Percentiles rank a stretch among this genome's conserved stretches.
Evolutionary conservation across 1,140 invertebrate genomes (phyloP).

Genomic region (Eciton burchellii): DNA sequence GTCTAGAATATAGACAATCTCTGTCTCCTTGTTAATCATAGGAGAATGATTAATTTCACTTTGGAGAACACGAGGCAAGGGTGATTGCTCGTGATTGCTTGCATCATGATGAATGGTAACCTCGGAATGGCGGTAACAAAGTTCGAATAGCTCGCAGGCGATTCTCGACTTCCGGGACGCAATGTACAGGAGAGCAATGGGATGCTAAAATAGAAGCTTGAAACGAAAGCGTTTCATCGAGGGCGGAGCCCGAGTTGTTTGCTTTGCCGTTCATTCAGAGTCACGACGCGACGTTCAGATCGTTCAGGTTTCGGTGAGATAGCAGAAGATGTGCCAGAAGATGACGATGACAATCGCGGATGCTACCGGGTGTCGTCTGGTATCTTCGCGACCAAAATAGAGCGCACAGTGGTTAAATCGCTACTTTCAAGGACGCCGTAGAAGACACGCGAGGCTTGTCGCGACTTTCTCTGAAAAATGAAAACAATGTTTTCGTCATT

Average conservation of each 20-base stretch:
- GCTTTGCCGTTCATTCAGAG: constrained; percentile 30
- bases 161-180: background rate
- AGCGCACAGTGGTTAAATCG: constrained; percentile 44
- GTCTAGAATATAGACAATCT: no score
- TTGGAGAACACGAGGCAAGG: no score
- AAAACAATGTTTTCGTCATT: background rate
- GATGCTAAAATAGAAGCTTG: constrained; percentile 24
- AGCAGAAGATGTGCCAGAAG: constrained; percentile 48
- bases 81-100: no score
- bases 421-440: constrained; percentile 57
- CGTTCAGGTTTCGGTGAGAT: constrained; percentile 52
- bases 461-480: background rate
- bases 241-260: background rate
- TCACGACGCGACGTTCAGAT: constrained; percentile 36
- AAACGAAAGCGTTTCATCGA: background rate
- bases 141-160: background rate
- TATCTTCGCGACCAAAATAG: constrained; percentile 67
- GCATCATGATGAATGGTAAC: no score
- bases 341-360: background rate
- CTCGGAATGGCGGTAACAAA: background rate
- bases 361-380: constrained; percentile 58
- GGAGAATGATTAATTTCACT: no score
- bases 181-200: background rate
- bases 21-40: no score
- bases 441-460: background rate